phyloP scores from a whole-genome alignment of 2,888 invertebrate species.

The Cheilosia variabilis region DNA sequence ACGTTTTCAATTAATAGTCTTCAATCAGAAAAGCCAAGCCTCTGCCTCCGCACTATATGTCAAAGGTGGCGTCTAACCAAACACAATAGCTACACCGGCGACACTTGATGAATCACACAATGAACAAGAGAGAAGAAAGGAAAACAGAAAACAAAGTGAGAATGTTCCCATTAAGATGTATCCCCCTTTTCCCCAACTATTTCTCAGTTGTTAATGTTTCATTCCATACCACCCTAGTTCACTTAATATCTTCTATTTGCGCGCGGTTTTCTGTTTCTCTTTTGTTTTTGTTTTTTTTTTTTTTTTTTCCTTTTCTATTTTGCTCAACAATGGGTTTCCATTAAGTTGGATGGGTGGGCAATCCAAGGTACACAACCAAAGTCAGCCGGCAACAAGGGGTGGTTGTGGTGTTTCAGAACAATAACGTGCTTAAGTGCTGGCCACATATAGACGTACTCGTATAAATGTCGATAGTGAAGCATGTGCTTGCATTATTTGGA shows the following conservation, averaged over 20 bases:
- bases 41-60: background rate
- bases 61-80: constrained; percentile 17
- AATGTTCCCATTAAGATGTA: constrained; percentile 26
- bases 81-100: constrained; percentile 28
- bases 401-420: constrained; percentile 38
- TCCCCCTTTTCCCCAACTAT: constrained; percentile 6
- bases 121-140: background rate
- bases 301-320: constrained; percentile 14
- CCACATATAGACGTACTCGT: constrained; percentile 38
- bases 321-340: constrained; percentile 67
- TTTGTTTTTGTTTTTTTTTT: background rate
- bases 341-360: constrained; percentile 29
- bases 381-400: constrained; percentile 27
- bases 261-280: background rate
- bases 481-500: constrained; percentile 45
- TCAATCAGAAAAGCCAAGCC: constrained; percentile 25
- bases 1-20: constrained; percentile 43
- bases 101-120: constrained; percentile 47
- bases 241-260: constrained; percentile 19
- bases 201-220: constrained; percentile 22
- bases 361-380: constrained; percentile 29
- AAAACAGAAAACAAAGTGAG: constrained; percentile 18
- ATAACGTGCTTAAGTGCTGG: constrained; percentile 64
- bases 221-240: constrained; percentile 4
- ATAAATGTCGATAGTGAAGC: constrained; percentile 29